These are phyloP conservation scores for Ditylenchus dipsaci DNA, from an alignment of 1,140 invertebrate species.

Conservation along the genomic window DNA sequence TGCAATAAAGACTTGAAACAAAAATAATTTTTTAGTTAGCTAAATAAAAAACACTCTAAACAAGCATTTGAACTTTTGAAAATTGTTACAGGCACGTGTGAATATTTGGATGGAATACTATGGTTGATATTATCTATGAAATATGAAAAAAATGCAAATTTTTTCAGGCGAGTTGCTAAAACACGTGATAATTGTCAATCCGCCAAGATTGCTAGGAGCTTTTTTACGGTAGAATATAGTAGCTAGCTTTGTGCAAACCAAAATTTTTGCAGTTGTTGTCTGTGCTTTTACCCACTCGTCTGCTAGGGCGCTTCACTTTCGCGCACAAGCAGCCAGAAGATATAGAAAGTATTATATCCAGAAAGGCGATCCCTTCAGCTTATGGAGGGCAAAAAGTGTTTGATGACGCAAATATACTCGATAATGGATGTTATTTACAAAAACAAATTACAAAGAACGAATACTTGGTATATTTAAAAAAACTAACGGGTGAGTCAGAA, in stretches of 20 bases:
- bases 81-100: slow-evolving; percentile 26
- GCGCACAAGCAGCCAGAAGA: slow-evolving; percentile 22
- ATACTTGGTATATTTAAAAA: slow-evolving; percentile 21
- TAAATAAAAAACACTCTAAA: no score
- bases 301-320: slow-evolving; percentile 35
- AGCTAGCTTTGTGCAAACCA: slow-evolving; percentile 4
- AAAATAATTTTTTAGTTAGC: no score
- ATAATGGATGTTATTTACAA: slow-evolving; percentile 30
- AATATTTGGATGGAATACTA: slow-evolving; percentile 46
- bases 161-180: slow-evolving; percentile 32
- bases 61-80: background rate
- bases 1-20: no score
- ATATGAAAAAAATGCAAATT: no score
- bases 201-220: slow-evolving; percentile 30
- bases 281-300: slow-evolving; percentile 24
- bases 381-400: slow-evolving; percentile 32
- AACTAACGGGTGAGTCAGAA: no score
- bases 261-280: slow-evolving; percentile 36
- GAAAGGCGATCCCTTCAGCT: slow-evolving; percentile 34
- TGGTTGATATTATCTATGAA: background rate
- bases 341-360: slow-evolving; percentile 23
- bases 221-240: slow-evolving; percentile 34
- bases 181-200: slow-evolving; percentile 44
- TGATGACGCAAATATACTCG: slow-evolving; percentile 9
- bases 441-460: slow-evolving; percentile 35